Evolutionary conservation across 2,113 vertebrate species (phyloP).

Genomic region (Alaudala cheleensis): DNA sequence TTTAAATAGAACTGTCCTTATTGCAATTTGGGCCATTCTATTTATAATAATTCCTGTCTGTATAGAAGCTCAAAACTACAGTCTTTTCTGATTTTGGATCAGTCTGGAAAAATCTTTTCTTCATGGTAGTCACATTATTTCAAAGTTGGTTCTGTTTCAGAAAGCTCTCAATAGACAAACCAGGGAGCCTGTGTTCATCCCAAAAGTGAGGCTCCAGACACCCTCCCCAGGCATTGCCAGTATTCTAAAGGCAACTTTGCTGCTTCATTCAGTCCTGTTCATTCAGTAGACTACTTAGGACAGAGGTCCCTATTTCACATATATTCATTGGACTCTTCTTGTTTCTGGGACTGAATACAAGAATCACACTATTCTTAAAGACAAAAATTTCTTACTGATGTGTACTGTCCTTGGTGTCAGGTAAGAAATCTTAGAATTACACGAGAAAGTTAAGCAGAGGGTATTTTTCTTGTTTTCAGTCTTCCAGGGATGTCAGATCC

Average conservation of each 20-base stretch:
- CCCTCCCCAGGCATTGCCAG: neutral
- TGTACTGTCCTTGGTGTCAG: neutral
- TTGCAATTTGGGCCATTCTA: neutral
- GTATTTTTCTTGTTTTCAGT: neutral
- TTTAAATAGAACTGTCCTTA: neutral
- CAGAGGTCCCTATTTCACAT: neutral
- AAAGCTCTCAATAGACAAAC: neutral
- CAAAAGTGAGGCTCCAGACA: neutral
- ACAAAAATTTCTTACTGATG: neutral
- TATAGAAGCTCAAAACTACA: neutral
- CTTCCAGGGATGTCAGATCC: neutral
- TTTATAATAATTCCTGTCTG: neutral
- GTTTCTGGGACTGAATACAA: neutral
- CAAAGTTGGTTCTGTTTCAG: neutral
- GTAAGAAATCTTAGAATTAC: neutral
- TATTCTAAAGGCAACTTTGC: neutral
- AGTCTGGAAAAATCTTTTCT: neutral
- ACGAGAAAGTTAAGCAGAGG: neutral
- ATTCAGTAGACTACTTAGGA: neutral
- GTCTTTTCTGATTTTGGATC: neutral
- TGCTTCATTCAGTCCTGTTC: neutral
- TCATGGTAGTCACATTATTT: neutral
- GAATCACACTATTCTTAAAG: neutral
- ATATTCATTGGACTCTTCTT: neutral
- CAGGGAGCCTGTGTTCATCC: neutral